A percentile compares a stretch with the other conserved stretches of the same genome.
These are phyloP conservation scores for Amaurobius ferox DNA, from an alignment of 2,888 invertebrate genomes.

Conservation along the genomic window DNA sequence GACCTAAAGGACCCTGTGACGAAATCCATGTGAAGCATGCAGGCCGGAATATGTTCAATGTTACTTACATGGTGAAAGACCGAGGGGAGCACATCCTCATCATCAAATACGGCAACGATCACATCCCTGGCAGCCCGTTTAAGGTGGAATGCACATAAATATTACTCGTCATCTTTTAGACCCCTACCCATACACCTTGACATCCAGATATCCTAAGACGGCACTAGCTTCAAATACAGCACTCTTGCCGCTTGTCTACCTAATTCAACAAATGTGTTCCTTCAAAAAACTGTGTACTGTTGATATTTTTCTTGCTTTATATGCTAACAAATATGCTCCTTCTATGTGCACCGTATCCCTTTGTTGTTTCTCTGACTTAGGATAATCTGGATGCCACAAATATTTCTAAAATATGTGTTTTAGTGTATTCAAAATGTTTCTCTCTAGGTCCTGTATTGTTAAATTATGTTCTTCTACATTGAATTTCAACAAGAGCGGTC, in stretches of 20 bases:
- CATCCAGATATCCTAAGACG: slow-evolving; percentile 19
- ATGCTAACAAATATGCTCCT: neutral
- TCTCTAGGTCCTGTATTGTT: slow-evolving; percentile 25
- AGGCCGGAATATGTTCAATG: slow-evolving; percentile 93
- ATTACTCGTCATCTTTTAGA: neutral
- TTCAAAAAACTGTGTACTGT: too few species aligned
- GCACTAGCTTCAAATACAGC: neutral
- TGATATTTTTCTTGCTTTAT: neutral
- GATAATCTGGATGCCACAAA: slow-evolving; percentile 38
- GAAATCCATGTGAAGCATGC: slow-evolving; percentile 96
- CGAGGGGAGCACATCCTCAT: slow-evolving; percentile 96
- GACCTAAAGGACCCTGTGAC: slow-evolving; percentile 97
- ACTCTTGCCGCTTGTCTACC: neutral
- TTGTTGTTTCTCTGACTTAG: slow-evolving; percentile 3
- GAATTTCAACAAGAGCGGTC: neutral
- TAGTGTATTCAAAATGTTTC: slow-evolving; percentile 24
- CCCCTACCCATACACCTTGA: neutral
- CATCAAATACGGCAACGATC: slow-evolving; percentile 98
- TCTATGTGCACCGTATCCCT: neutral
- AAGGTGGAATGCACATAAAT: slow-evolving; percentile 80
- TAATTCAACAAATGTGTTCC: neutral
- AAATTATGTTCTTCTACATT: slow-evolving; percentile 9
- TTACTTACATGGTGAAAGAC: slow-evolving; percentile 93
- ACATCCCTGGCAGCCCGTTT: slow-evolving; percentile 97
- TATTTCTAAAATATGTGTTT: neutral